Evolutionary conservation across 2,888 invertebrate genomes (phyloP), one percentile per base, ranked within the genome.

Genomic region (Cheiracanthium punctorium): DNA sequence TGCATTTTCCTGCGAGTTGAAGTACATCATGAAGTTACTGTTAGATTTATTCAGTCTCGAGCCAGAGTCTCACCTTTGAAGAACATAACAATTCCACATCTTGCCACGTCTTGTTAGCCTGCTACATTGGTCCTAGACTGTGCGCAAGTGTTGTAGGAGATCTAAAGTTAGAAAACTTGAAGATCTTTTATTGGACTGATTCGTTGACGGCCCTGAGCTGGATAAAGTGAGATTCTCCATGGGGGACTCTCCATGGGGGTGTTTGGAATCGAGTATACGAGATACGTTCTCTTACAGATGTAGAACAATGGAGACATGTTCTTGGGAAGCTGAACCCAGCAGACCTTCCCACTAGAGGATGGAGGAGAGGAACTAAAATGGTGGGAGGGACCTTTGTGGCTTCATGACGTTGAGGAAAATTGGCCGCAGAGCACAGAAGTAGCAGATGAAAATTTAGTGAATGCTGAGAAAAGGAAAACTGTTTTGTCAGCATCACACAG

Each of bases 181-280:
- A 20, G n/a, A 30, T 37, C 4, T 24, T 17, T 24, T 48, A 70
- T 28, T 79, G 37, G 58, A 48, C 71, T 2, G 69, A 79, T 64
- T 70, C 79, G 5, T 10, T 20, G 8, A 89, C 88, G 28, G 87
- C 87, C 0, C 43, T 90, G 0, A 72, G 80, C n/a, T n/a, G n/a
- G n/a, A n/a, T n/a, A n/a, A n/a, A n/a, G n/a, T n/a, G n/a, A n/a
- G n/a, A n/a, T n/a, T 1, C 89, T 90, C 89, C 0, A 64, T 65
- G 37, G 64, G 82, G 8, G 33, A 88, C 24, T 88, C 86, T 8
- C 82, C 84, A 8, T 90, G 89, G 90, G 29, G 77, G 88, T 89
- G 43, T 88, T 88, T 24, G 76, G 33, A 91, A 91, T 80, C 43
- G 90, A 32, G 89, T 90, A 0, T 72, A 88, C 81, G 90, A 91